Base-by-base conservation (phyloP, 2,113 vertebrate species). In the Andinoacara biseriatus region DNA sequence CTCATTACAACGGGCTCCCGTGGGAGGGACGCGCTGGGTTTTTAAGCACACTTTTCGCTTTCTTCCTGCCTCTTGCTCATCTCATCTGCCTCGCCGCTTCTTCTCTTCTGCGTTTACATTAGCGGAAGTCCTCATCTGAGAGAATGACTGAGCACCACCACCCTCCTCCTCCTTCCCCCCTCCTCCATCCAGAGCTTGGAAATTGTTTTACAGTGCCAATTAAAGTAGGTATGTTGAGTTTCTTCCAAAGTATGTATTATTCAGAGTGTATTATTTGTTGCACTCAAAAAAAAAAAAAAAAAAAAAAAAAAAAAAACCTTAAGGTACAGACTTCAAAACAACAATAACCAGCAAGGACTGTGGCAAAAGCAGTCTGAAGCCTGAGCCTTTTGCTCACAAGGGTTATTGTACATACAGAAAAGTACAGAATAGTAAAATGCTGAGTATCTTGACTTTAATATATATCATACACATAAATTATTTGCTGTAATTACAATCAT, bases 161-260 rank as follows among this genome's bases (percentile, higher is more conserved):
- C 43, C 83, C 57, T 31, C 76, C 38, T 18, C 61, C 80, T 62
- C n/a, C 31, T 29, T 4, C 31, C 61, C 78, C 85, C 87, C 85
- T 74, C 78, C 72, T 74, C 75, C 62, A 69, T 61, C 84, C 90
- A 81, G 58, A 87, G 89, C 89, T 78, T 89, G 89, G 89, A 94
- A 93, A 94, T 95, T 93, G 93, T 93, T 95, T 94, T 93, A 94
- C 92, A 92, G 84, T 92, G 94, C 94, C 94, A 95, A 95, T 95
- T 95, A 95, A 95, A 94, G 91, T 88, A 94, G 93, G 92, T 92
- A 92, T 88, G 90, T 91, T 74, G 81, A 89, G 90, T 89, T 94
- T 90, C 91, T 91, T 89, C 84, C 82, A 90, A 22, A 83, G 65
- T 75, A 93, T 94, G 90, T 93, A 91, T 95, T 90, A 95, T 94